Conservation (phyloP, 2,113 vertebrate species). For the Protomyctophum bolini region DNA sequence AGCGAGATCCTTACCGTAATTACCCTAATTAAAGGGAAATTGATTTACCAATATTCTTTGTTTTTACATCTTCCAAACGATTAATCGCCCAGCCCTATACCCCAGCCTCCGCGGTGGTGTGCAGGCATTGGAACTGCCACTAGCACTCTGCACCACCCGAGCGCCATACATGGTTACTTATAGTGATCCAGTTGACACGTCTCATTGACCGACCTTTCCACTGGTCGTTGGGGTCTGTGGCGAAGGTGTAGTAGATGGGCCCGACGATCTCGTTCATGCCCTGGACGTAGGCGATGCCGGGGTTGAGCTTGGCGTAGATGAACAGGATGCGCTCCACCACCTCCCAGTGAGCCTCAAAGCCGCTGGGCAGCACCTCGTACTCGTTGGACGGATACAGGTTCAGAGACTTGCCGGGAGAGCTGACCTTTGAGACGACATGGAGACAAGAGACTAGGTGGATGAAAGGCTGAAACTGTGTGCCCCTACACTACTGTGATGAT, state of each 20-base stretch:
- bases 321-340: constrained; percentile 98
- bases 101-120: too few relatives aligned
- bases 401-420: constrained; percentile 87
- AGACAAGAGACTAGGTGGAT: background rate
- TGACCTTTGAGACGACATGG: constrained; percentile 79
- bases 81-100: too few relatives aligned
- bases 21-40: too few relatives aligned
- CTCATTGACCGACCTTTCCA: constrained; percentile 87
- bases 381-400: constrained; percentile 84
- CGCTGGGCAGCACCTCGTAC: constrained; percentile 89
- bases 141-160: too few relatives aligned
- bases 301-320: constrained; percentile 98
- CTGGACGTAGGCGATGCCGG: constrained; percentile 95
- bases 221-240: constrained; percentile 89
- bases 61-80: too few relatives aligned
- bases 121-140: too few relatives aligned
- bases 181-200: too few relatives aligned
- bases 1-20: too few relatives aligned
- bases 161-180: too few relatives aligned
- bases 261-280: constrained; percentile 99
- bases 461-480: too few relatives aligned
- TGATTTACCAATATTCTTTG: too few relatives aligned
- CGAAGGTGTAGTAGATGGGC: constrained; percentile 97
- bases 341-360: constrained; percentile 96
- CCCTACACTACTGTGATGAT: too few relatives aligned